Base-by-base conservation (phyloP, 2,113 vertebrate species). In the Athene noctua region DNA sequence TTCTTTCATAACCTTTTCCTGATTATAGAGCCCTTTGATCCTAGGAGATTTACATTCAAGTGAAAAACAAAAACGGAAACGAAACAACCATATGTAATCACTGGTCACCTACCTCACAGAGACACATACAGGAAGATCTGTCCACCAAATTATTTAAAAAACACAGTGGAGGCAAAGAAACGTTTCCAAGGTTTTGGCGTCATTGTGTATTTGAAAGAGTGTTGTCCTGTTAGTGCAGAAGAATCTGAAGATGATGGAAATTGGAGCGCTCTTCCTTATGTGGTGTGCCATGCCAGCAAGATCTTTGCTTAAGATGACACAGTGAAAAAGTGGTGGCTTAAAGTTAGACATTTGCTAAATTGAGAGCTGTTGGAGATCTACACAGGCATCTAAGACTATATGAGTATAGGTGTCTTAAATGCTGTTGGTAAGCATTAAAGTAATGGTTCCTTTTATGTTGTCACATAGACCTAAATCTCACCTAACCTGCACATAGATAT, bases 1-100 rank as follows among this genome's bases (percentile, higher is more conserved):
- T 88, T 91, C 46, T 92, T 94, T 94, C 70, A 22, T 73, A 91
- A 66, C 22, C 47, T 85, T 66, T 79, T 74, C 57, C 74, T 95
- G 86, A 82, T 72, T 91, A 58, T 32, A 62, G 57, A 88, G 18
- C 49, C 36, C 40, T 97, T 95, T 94, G 80, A 89, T 96, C 54
- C 49, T 77, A 34, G 40, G 72, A 89, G 36, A 94, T 87, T 87
- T 77, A 81, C 34, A 80, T 65, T 81, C 34, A 81, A 54, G 46
- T 79, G 65, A 72, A 89, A 93, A 82, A 9, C 59, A 84, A 88
- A 80, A 92, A 54, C 68, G 63, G 46, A 95, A 93, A 74, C 65
- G 67, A 85, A 96, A 61, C 49, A 63, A 18, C 46, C 19, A 15
- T 32, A 47, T 89, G 15, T 75, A 85, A 82, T 51, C 52, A 32